phyloP scores from a whole-genome alignment of 1,140 invertebrate species.

The Lordiphosa clarofinis region DNA sequence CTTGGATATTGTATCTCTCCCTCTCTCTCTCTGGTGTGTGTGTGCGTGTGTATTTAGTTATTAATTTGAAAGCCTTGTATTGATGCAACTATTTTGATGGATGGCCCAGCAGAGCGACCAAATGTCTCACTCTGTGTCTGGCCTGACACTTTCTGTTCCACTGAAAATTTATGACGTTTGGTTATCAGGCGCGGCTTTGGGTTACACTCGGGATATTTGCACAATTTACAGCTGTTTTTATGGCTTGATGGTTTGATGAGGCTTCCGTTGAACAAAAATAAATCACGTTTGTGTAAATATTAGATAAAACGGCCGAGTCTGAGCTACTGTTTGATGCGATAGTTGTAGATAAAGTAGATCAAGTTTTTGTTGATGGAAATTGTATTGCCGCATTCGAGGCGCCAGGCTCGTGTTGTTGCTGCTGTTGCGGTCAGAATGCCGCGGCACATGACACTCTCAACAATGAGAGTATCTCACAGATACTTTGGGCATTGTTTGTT shows the following conservation, averaged over 20 bases:
- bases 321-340: conserved; percentile 38
- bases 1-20: conserved; percentile 35
- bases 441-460: conserved; percentile 54
- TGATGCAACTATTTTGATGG: conserved; percentile 42
- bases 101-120: conserved; percentile 57
- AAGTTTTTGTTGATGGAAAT: conserved; percentile 63
- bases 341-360: conserved; percentile 70
- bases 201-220: conserved; percentile 58
- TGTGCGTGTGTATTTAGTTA: conserved; percentile 48
- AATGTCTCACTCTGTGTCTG: conserved; percentile 33
- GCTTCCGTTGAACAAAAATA: conserved; percentile 41
- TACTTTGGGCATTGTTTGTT: conserved; percentile 41
- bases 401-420: conserved; percentile 33
- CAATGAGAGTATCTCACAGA: conserved; percentile 42
- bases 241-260: conserved; percentile 21
- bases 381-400: conserved; percentile 70
- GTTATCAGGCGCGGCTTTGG: conserved; percentile 6
- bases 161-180: conserved; percentile 57
- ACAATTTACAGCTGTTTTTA: conserved; percentile 76
- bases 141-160: conserved; percentile 44
- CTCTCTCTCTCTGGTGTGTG: conserved; percentile 25
- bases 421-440: conserved; percentile 31
- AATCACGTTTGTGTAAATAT: conserved; percentile 69
- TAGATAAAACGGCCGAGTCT: not conserved
- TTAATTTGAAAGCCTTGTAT: conserved; percentile 65